A percentile compares a stretch with the other conserved stretches of the same genome.
phyloP scores from a whole-genome alignment of 2,113 vertebrate genomes.

The Dryoscopus gambensis region DNA sequence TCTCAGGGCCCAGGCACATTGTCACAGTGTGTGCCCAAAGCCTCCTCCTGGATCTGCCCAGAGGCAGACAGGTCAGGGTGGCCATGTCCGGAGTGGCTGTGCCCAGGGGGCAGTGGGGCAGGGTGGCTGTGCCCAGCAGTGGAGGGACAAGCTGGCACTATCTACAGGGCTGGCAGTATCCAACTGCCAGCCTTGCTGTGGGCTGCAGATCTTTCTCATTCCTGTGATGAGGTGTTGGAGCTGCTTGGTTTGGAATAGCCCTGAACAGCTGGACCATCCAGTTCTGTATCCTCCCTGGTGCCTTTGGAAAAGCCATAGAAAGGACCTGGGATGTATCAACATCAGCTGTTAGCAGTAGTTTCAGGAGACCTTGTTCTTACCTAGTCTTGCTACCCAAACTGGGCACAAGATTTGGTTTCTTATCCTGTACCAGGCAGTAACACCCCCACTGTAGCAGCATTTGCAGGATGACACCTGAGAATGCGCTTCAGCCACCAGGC shows the following conservation, averaged over 20 bases:
- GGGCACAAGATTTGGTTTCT: neutral
- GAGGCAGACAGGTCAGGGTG: neutral
- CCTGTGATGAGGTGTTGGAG: neutral
- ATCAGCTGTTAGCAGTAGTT: neutral
- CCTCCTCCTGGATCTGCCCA: neutral
- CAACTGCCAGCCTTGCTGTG: neutral
- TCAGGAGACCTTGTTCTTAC: neutral
- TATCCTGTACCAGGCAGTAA: neutral
- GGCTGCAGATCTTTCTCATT: neutral
- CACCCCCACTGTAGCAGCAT: neutral
- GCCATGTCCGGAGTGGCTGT: neutral
- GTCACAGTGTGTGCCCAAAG: neutral
- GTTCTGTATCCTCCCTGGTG: neutral
- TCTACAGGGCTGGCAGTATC: neutral
- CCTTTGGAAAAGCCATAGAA: neutral
- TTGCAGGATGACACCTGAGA: neutral
- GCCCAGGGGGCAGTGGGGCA: neutral
- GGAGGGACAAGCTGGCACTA: neutral
- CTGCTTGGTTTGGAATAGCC: neutral
- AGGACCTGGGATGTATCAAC: neutral
- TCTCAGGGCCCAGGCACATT: neutral
- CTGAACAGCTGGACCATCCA: neutral
- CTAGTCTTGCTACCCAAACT: neutral
- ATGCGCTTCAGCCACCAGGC: neutral
- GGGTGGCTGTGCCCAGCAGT: neutral